Conservation (phyloP, 2,888 invertebrate genomes). For the Incurvaria masculella region DNA sequence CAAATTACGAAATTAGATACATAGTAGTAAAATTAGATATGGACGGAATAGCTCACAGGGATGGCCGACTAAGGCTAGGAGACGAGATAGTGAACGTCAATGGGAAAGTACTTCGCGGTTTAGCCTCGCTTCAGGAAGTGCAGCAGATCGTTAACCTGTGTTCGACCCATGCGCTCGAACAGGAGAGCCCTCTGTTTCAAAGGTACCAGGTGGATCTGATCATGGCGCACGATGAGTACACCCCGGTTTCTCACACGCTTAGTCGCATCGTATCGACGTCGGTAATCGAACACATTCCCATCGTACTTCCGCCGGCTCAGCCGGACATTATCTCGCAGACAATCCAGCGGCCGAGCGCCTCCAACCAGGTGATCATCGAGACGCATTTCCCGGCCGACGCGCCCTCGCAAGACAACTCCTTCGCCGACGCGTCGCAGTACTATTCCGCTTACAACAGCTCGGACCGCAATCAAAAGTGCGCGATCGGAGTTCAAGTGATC, state of each 20-base stretch:
- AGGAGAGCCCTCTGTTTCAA: constrained; percentile 38
- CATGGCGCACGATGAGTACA: constrained; percentile 62
- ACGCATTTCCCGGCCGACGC: constrained; percentile 44
- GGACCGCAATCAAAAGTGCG: constrained; percentile 30
- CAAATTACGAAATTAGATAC: constrained; percentile 59
- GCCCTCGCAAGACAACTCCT: constrained; percentile 25
- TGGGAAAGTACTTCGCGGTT: constrained; percentile 72
- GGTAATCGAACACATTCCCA: constrained; percentile 28
- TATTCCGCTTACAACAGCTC: constrained; percentile 20
- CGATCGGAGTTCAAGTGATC: constrained; percentile 35
- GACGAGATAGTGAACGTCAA: constrained; percentile 91
- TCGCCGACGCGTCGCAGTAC: not conserved
- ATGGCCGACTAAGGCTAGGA: constrained; percentile 76
- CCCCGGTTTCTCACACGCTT: constrained; percentile 43
- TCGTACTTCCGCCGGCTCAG: constrained; percentile 26
- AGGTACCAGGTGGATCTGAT: constrained; percentile 58
- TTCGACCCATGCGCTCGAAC: constrained; percentile 42
- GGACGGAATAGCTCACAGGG: constrained; percentile 69
- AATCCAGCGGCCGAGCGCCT: constrained; percentile 36
- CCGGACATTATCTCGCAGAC: constrained; percentile 50
- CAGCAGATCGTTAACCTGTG: constrained; percentile 56
- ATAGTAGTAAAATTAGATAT: constrained; percentile 62
- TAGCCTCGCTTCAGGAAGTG: constrained; percentile 64
- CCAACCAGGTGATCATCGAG: constrained; percentile 45
- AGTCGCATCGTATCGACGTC: constrained; percentile 34